Evolutionary conservation across 53 echinoderm and acorn worm species (phyloP).

Genomic region (Echinometra lucunter): DNA sequence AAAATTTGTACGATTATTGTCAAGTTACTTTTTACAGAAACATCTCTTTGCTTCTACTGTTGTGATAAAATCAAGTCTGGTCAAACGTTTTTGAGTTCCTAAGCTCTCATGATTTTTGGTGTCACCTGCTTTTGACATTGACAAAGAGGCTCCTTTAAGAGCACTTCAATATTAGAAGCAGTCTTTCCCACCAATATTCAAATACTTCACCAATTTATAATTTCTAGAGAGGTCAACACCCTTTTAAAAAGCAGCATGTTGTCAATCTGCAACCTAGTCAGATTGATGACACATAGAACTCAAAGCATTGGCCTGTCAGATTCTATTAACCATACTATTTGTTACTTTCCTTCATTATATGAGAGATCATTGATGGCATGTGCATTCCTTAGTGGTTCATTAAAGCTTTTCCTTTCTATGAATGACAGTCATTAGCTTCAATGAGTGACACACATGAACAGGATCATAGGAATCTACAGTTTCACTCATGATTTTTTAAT

Average conservation of each 20-base stretch:
- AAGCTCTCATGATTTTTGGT: neutral
- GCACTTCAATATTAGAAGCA: too few species aligned
- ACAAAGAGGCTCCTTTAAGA: neutral
- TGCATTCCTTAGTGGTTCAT: slow-evolving; percentile 45
- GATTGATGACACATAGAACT: slow-evolving; percentile 31
- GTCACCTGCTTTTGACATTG: neutral
- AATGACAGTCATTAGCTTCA: slow-evolving; percentile 26
- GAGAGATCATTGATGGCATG: slow-evolving; percentile 40
- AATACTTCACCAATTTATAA: too few species aligned
- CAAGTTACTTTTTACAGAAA: too few species aligned
- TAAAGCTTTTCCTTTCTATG: slow-evolving; percentile 16
- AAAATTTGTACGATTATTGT: too few species aligned
- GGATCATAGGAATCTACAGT: neutral
- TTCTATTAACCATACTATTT: neutral
- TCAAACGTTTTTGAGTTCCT: neutral
- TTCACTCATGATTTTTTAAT: neutral
- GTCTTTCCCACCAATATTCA: too few species aligned
- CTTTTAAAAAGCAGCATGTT: neutral
- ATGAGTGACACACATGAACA: neutral
- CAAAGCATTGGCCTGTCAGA: slow-evolving; percentile 32
- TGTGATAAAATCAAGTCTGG: too few species aligned
- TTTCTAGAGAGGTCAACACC: slow-evolving; percentile 1
- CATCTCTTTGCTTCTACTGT: too few species aligned
- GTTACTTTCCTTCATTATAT: neutral
- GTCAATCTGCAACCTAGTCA: neutral